Evolutionary conservation across 2,113 vertebrate species (phyloP).

Genomic region (Cathartes aura): DNA sequence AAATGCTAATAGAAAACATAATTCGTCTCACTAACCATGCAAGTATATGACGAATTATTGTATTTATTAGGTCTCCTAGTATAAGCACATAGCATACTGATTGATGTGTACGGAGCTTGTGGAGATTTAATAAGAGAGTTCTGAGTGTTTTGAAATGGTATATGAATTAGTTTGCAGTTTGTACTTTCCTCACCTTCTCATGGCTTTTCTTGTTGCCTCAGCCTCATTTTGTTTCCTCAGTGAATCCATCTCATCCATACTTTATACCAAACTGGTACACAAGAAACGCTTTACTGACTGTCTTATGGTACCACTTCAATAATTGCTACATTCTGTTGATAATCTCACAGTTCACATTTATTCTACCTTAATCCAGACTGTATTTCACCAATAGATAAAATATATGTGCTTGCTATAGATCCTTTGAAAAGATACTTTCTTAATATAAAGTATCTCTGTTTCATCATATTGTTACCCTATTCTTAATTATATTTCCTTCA

Average conservation of each 20-base stretch:
- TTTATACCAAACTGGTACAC: not conserved
- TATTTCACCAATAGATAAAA: not conserved
- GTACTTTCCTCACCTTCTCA: not conserved
- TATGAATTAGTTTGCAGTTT: not conserved
- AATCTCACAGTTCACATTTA: not conserved
- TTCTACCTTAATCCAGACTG: not conserved
- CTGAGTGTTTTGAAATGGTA: not conserved
- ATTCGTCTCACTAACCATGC: not conserved
- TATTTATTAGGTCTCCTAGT: not conserved
- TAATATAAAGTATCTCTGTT: not conserved
- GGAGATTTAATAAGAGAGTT: not conserved
- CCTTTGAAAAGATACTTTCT: not conserved
- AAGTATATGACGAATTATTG: not conserved
- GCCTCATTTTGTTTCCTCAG: not conserved
- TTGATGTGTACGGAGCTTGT: not conserved
- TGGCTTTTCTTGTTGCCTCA: not conserved
- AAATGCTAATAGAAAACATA: not conserved
- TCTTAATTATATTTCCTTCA: not conserved
- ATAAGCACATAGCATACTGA: not conserved
- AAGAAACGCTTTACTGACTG: not conserved
- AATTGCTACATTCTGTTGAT: not conserved
- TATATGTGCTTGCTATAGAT: not conserved
- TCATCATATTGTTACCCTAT: not conserved
- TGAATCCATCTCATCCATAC: not conserved
- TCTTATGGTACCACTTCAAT: not conserved